These are phyloP conservation scores for Heliconius himera DNA, from an alignment of 1,140 invertebrate genomes.

Conservation along the genomic window DNA sequence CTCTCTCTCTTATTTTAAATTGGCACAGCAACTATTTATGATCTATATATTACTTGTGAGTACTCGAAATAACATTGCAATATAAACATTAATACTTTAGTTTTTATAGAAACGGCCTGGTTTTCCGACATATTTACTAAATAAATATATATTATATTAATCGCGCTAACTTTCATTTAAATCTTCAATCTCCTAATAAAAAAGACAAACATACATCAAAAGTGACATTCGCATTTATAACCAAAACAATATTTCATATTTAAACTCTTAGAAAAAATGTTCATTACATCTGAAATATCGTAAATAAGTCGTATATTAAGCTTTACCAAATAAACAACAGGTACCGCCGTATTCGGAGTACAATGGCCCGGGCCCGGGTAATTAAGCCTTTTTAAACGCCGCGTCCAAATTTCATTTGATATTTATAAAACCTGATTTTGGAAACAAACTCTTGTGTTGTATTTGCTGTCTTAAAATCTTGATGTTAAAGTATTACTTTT, in stretches of 20 bases:
- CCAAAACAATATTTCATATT: neutral
- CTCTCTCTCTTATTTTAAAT: too few relatives aligned
- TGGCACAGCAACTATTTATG: too few relatives aligned
- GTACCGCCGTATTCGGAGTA: neutral
- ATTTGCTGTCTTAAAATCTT: neutral
- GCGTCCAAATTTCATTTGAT: neutral
- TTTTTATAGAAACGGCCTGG: too few relatives aligned
- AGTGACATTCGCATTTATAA: neutral
- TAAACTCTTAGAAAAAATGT: neutral
- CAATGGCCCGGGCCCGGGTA: neutral
- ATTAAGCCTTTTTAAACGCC: constrained; percentile 8
- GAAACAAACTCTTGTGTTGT: neutral
- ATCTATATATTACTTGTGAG: too few relatives aligned
- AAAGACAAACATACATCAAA: neutral
- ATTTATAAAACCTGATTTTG: neutral
- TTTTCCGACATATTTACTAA: too few relatives aligned
- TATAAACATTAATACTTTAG: too few relatives aligned
- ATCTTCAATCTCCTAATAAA: neutral
- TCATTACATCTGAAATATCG: neutral
- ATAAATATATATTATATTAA: too few relatives aligned
- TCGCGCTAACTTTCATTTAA: too few relatives aligned
- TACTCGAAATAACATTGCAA: too few relatives aligned
- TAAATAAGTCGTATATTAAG: constrained; percentile 9
- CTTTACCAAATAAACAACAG: neutral
- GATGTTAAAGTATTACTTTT: too few relatives aligned